A percentile compares a stretch with the other conserved stretches of the same genome.
Conservation (phyloP, 2,797 vertebrate species). For the Hydrophis major region DNA sequence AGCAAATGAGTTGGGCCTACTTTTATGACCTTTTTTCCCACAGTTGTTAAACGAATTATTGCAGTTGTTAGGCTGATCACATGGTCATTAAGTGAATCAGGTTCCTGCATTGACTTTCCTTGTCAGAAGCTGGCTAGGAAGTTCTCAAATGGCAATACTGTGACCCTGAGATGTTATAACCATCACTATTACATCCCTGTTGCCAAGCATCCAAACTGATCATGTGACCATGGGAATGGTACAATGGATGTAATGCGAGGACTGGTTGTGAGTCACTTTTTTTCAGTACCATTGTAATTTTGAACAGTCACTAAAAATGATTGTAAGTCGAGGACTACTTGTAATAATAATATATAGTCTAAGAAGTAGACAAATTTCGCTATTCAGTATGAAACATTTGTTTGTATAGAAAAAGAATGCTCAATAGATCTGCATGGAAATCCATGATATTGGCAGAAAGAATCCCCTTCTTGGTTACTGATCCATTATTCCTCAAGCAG, state of each 20-base stretch:
- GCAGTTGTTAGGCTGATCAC: not conserved
- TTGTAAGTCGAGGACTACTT: not conserved
- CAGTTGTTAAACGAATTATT: not conserved
- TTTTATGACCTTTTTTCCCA: not conserved
- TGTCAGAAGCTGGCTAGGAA: not conserved
- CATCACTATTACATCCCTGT: not conserved
- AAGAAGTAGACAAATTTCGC: not conserved
- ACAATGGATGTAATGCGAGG: not conserved
- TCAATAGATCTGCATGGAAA: not conserved
- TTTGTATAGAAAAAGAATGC: not conserved
- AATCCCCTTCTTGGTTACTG: conserved; percentile 13
- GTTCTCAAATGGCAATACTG: not conserved
- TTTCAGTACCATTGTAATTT: not conserved
- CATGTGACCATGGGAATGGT: not conserved
- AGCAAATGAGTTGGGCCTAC: not conserved
- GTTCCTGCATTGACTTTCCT: not conserved
- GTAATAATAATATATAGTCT: not conserved
- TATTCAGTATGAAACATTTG: not conserved
- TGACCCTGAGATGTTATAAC: not conserved
- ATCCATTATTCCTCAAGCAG: conserved; percentile 32
- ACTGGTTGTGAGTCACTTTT: not conserved
- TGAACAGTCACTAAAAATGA: not conserved
- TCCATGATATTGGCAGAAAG: not conserved
- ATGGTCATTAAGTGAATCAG: not conserved
- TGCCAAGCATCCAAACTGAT: not conserved